Base-by-base conservation (phyloP, 1,140 invertebrate genomes). In the Heliothis virescens region DNA sequence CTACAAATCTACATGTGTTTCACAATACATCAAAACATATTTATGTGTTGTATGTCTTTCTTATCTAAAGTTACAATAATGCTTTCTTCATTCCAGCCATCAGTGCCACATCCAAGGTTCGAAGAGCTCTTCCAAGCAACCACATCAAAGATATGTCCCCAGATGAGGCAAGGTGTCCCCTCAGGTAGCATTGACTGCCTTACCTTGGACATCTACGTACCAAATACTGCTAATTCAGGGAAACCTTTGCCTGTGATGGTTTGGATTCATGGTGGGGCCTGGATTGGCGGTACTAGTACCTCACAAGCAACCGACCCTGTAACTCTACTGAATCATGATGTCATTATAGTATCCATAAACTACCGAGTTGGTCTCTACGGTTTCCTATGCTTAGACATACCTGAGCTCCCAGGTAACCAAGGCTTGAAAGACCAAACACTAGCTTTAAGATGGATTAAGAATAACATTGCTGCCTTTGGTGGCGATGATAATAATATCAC, bases 361-460 rank as follows among this genome's bases (percentile, higher is more conserved):
- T 83, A 85, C 34, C 41, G 81, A 7, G 9, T 77, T 9, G 81
- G 81, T 18, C 57, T 79, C 10, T 76, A 82, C 29, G 78, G 67
- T 34, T 85, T 85, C 29, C 83, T 83, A 78, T 85, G 82, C 41
- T 47, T 83, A 2, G 82, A 83, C 21, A 79, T 73, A 26, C 77
- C 77, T 16, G 77, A 75, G 55, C 55, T 83, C 0, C 53, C 79
- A 1, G 83, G 83, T 7, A 85, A 83, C 48, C 83, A 83, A 75
- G 87, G 88, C 1, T 52, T 88, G 7, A 88, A 90, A 59, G 87
- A 90, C 57, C 87, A 88, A 76, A 52, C 80, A 4, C 85, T 83
- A 11, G 87, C 85, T 34, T 26, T 88, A 1, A 75, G 80, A 57
- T 88, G 87, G 87, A 73, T 88, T 16, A 80, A 83, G 60, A 67